Evolutionary conservation across 2,888 invertebrate genomes (phyloP).

Genomic region (Osmoderma eremita): DNA sequence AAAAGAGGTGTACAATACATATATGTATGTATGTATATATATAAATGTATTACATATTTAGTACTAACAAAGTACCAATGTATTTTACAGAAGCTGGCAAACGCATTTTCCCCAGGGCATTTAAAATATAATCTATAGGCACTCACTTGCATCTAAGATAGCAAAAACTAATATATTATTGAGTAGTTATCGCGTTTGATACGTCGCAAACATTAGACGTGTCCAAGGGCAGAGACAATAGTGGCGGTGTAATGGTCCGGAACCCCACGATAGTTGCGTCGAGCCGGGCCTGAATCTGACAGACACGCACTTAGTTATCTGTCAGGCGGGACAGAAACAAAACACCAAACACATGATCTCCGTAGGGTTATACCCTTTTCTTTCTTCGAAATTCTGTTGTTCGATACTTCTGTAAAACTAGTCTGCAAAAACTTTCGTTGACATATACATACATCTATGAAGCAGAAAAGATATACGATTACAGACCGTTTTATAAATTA

Average conservation of each 20-base stretch:
- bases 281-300: slow-evolving; percentile 57
- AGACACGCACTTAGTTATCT: slow-evolving; percentile 61
- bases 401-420: not conserved
- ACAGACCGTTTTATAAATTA: too few species aligned
- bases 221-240: slow-evolving; percentile 54
- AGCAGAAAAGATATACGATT: not conserved
- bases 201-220: slow-evolving; percentile 50
- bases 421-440: not conserved
- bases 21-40: too few species aligned
- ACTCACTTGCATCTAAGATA: not conserved
- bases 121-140: not conserved
- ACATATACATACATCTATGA: not conserved
- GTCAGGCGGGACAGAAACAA: slow-evolving; percentile 54
- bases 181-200: slow-evolving; percentile 48
- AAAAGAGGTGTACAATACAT: too few species aligned
- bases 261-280: slow-evolving; percentile 54
- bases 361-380: slow-evolving; percentile 39
- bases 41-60: too few species aligned
- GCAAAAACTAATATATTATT: slow-evolving; percentile 45
- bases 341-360: slow-evolving; percentile 43
- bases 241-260: slow-evolving; percentile 55
- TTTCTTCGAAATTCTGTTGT: slow-evolving; percentile 1
- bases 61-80: too few species aligned
- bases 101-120: too few species aligned
- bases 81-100: too few species aligned